Percentiles rank a stretch among this genome's conserved stretches.
Conservation (phyloP, 2,888 invertebrate species). For the Myathropa florea region DNA sequence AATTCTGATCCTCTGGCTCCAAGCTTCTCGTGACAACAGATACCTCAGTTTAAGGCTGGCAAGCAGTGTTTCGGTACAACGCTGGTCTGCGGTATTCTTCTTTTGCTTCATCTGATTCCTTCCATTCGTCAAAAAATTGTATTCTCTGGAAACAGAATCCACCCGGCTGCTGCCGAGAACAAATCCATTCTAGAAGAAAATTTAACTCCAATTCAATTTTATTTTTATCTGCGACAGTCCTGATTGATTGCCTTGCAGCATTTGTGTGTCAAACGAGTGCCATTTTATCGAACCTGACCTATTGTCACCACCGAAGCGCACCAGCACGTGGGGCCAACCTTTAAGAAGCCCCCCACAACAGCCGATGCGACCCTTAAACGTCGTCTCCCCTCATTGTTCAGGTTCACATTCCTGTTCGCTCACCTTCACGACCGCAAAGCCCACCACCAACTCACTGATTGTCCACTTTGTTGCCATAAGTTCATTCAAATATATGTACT, state of each 20-base stretch:
- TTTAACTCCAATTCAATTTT: too few relatives aligned
- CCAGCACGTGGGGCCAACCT: slow-evolving; percentile 8
- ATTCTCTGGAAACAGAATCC: too few relatives aligned
- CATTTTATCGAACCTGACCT: not conserved
- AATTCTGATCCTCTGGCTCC: too few relatives aligned
- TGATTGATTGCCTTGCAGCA: not conserved
- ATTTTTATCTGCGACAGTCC: too few relatives aligned
- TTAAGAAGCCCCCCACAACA: not conserved
- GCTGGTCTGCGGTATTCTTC: too few relatives aligned
- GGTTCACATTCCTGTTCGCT: slow-evolving; percentile 17
- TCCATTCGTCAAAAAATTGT: too few relatives aligned
- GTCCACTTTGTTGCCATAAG: slow-evolving; percentile 62
- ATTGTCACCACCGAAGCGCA: not conserved
- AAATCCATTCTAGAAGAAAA: fast-evolving
- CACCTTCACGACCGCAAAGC: slow-evolving; percentile 34
- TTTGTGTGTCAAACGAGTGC: not conserved
- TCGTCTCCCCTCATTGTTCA: not conserved
- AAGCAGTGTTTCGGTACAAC: too few relatives aligned
- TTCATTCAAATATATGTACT: slow-evolving; percentile 43
- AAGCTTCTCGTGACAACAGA: too few relatives aligned
- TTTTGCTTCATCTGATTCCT: too few relatives aligned
- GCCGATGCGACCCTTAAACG: not conserved
- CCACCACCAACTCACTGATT: slow-evolving; percentile 33
- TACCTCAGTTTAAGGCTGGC: too few relatives aligned
- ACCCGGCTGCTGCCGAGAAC: too few relatives aligned